phyloP scores from a whole-genome alignment of 2,113 vertebrate genomes.

The Labrus mixtus region DNA sequence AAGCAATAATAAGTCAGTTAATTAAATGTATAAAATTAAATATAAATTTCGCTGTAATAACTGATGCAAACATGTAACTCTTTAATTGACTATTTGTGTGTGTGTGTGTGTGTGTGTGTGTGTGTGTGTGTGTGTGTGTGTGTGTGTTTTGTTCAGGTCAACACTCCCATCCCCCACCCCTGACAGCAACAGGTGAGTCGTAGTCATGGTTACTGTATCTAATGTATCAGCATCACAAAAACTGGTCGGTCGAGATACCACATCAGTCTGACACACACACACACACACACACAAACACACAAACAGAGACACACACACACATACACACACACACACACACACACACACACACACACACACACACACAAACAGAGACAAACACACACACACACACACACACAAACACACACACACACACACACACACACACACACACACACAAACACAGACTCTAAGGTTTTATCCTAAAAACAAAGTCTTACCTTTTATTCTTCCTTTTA shows the following conservation, averaged over 20 bases:
- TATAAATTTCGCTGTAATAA: too few species aligned
- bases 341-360: neutral
- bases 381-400: neutral
- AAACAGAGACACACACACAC: too few species aligned
- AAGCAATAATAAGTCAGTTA: too few species aligned
- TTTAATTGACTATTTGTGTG: neutral
- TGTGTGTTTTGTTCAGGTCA: neutral
- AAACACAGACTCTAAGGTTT: too few species aligned
- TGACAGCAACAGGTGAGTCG: slow-evolving; percentile 41
- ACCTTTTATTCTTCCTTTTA: too few species aligned
- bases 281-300: neutral
- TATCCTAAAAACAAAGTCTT: too few species aligned
- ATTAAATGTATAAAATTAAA: too few species aligned
- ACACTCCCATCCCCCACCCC: neutral
- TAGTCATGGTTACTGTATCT: slow-evolving; percentile 55
- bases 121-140: neutral
- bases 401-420: neutral
- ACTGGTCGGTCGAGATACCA: slow-evolving; percentile 56
- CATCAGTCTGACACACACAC: slow-evolving; percentile 31
- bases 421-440: too few species aligned
- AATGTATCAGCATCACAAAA: slow-evolving; percentile 63
- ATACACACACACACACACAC: slow-evolving; percentile 2
- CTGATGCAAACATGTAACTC: neutral
- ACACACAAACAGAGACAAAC: neutral
- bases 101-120: slow-evolving; percentile 1